Evolutionary conservation across 2,888 invertebrate species (phyloP).

Genomic region (Platycnemis pennipes): DNA sequence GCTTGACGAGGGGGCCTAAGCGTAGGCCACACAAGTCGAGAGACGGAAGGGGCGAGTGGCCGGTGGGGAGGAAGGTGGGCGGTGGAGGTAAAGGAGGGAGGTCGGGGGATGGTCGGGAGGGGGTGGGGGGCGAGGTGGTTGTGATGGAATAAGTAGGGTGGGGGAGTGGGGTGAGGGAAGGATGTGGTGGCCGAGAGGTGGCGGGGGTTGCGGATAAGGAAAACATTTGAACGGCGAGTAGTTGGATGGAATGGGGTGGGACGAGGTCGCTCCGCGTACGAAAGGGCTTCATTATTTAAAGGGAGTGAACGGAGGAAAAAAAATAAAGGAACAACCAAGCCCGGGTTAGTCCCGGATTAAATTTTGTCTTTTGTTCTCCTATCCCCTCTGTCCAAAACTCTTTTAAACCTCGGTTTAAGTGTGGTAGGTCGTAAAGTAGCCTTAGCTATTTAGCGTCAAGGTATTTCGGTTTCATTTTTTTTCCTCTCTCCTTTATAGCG

Average conservation of each 20-base stretch:
- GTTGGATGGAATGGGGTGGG: neutral
- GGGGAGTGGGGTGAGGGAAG: neutral
- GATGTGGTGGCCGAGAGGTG: conserved; percentile 12
- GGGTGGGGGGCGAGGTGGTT: neutral
- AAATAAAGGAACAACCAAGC: neutral
- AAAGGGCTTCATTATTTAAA: conserved; percentile 38
- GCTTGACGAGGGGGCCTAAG: conserved; percentile 50
- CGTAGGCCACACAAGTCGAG: conserved; percentile 58
- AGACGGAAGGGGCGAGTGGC: neutral
- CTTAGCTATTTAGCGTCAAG: conserved; percentile 28
- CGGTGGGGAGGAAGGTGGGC: neutral
- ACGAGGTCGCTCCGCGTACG: neutral
- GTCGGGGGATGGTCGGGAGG: neutral
- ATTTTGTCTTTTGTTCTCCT: conserved; percentile 3
- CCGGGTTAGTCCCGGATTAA: neutral
- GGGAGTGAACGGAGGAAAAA: neutral
- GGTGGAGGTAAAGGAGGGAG: neutral
- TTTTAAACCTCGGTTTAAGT: neutral
- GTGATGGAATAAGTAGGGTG: conserved; percentile 4
- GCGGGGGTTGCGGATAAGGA: conserved; percentile 10
- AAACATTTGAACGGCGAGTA: neutral
- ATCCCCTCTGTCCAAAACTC: neutral
- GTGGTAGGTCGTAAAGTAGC: conserved; percentile 28
- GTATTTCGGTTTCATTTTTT: neutral
- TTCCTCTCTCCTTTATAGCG: neutral